These are phyloP conservation scores for Thaumatotibia leucotreta DNA, from an alignment of 1,140 invertebrate species.

Conservation along the genomic window DNA sequence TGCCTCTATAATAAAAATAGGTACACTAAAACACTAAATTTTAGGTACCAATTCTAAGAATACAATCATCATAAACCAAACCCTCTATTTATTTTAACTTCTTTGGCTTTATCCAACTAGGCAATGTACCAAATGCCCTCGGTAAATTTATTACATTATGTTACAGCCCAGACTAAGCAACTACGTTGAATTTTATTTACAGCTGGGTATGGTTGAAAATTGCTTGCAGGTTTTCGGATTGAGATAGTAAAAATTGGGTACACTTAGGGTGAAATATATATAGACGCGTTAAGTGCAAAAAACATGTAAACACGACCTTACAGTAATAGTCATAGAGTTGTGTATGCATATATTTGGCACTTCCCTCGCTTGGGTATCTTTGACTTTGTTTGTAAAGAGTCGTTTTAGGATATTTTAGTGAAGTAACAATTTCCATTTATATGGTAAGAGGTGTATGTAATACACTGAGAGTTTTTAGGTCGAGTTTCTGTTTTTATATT, in stretches of 20 bases:
- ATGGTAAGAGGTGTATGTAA: neutral
- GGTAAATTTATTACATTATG: constrained; percentile 12
- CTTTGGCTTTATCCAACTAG: constrained; percentile 8
- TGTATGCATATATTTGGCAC: no score
- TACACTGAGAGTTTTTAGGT: neutral
- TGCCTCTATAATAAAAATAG: no score
- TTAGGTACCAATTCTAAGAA: no score
- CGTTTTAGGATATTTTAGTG: neutral
- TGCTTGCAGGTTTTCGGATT: neutral
- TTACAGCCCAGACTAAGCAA: neutral
- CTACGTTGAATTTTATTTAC: neutral
- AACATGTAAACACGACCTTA: no score
- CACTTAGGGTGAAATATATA: no score
- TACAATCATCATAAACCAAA: neutral
- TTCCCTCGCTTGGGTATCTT: no score
- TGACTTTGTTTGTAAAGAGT: no score
- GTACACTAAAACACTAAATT: no score
- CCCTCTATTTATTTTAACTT: neutral
- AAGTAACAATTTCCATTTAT: neutral
- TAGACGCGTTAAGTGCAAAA: no score
- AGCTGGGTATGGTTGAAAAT: neutral
- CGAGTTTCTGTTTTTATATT: neutral
- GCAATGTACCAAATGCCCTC: constrained; percentile 11
- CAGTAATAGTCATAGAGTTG: no score
- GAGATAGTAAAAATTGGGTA: constrained; percentile 3